Evolutionary conservation across 1,140 invertebrate species (phyloP).

Genomic region (Drosophila sulfurigaster): DNA sequence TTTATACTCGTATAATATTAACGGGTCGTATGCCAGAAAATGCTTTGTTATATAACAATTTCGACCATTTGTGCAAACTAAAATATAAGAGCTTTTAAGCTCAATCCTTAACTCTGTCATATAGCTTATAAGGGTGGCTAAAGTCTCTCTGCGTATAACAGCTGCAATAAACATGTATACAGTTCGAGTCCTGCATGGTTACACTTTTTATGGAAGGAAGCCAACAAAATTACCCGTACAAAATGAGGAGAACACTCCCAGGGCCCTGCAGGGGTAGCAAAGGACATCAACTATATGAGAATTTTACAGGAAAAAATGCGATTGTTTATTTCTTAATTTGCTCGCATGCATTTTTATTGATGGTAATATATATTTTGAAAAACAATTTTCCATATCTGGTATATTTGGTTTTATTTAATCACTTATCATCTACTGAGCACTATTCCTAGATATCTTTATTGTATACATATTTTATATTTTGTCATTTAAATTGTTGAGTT

Average conservation of each 20-base stretch:
- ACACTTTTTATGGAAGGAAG: neutral
- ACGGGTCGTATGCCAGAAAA: too few species aligned
- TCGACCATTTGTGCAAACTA: neutral
- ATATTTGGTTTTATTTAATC: slow-evolving; percentile 13
- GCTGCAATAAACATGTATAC: neutral
- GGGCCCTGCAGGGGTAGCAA: neutral
- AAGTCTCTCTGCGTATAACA: neutral
- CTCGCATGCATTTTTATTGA: slow-evolving; percentile 48
- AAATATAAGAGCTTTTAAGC: neutral
- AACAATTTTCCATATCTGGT: slow-evolving; percentile 17
- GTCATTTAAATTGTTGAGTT: slow-evolving; percentile 25
- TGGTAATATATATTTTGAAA: slow-evolving; percentile 23
- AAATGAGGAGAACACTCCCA: neutral
- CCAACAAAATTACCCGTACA: neutral
- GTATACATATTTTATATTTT: slow-evolving; percentile 28
- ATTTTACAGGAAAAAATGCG: neutral
- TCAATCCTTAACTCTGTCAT: too few species aligned
- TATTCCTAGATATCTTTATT: slow-evolving; percentile 35
- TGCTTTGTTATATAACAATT: neutral
- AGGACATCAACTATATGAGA: neutral
- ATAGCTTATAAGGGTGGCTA: too few species aligned
- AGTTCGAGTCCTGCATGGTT: neutral
- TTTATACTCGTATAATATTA: too few species aligned
- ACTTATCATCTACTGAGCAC: slow-evolving; percentile 40
- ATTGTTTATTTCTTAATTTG: slow-evolving; percentile 14